A percentile compares a stretch with the other conserved stretches of the same genome.
Conservation (phyloP, 2,888 invertebrate species). For the Drosophila lutescens region DNA sequence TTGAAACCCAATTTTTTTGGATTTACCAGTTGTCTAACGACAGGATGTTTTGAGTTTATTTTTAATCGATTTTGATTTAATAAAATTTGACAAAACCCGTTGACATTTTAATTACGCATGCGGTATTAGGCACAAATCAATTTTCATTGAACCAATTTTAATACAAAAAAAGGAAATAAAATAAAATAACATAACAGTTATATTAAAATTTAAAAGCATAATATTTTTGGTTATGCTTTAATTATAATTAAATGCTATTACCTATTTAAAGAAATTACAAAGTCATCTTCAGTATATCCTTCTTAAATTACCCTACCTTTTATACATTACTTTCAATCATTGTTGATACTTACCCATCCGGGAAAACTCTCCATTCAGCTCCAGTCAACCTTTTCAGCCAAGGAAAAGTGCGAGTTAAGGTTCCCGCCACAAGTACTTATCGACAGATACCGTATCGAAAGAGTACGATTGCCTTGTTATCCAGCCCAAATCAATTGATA, state of each 20-base stretch:
- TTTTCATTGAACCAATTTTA: too few relatives aligned
- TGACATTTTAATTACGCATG: background rate
- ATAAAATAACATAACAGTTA: too few relatives aligned
- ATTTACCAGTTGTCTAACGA: background rate
- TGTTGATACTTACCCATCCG: background rate
- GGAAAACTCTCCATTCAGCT: slow-evolving; percentile 14
- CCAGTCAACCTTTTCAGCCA: slow-evolving; percentile 8
- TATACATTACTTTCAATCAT: slow-evolving; percentile 2
- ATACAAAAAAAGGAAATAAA: background rate
- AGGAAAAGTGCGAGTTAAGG: slow-evolving; percentile 13
- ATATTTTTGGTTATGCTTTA: too few relatives aligned
- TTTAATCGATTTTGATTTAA: background rate
- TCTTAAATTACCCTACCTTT: slow-evolving; percentile 1
- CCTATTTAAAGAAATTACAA: too few relatives aligned
- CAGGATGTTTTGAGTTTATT: background rate
- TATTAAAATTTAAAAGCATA: too few relatives aligned
- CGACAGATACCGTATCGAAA: slow-evolving; percentile 35
- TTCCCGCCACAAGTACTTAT: slow-evolving; percentile 39
- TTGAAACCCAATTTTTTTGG: background rate
- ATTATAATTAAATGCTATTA: too few relatives aligned
- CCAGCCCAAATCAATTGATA: slow-evolving; percentile 37
- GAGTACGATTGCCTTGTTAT: slow-evolving; percentile 38
- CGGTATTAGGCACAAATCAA: too few relatives aligned
- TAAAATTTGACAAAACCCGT: too few relatives aligned
- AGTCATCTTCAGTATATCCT: background rate